Evolutionary conservation across 2,888 invertebrate genomes (phyloP).

Genomic region (Cosmia pyralina): DNA sequence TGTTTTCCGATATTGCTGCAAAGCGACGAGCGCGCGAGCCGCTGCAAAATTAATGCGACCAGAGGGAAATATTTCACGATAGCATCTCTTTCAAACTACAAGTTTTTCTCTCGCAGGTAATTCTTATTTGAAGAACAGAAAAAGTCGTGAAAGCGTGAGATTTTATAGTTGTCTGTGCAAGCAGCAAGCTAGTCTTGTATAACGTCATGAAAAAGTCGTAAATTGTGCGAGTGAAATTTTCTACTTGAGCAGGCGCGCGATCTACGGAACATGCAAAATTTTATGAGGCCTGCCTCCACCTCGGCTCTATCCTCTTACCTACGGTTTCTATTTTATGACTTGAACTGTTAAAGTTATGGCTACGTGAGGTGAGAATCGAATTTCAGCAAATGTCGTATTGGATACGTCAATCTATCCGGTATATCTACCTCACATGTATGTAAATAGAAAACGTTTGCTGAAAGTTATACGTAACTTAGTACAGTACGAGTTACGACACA

Average conservation of each 20-base stretch:
- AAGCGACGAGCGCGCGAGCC: slow-evolving; percentile 56
- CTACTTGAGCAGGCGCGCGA: slow-evolving; percentile 79
- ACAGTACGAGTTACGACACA: no score
- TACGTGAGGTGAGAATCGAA: slow-evolving; percentile 67
- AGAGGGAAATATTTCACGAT: slow-evolving; percentile 68
- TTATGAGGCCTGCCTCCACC: slow-evolving; percentile 78
- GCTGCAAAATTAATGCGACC: slow-evolving; percentile 70
- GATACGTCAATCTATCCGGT: slow-evolving; percentile 38
- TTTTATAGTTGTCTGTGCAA: slow-evolving; percentile 81
- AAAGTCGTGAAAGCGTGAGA: slow-evolving; percentile 73
- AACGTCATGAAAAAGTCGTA: slow-evolving; percentile 86
- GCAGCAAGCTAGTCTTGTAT: slow-evolving; percentile 79
- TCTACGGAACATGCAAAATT: slow-evolving; percentile 83
- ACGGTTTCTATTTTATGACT: slow-evolving; percentile 75
- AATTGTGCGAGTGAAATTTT: slow-evolving; percentile 85
- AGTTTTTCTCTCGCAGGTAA: slow-evolving; percentile 62
- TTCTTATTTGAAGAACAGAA: slow-evolving; percentile 69
- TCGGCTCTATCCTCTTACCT: slow-evolving; percentile 68
- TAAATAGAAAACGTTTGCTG: slow-evolving; percentile 26
- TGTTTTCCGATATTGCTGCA: slow-evolving; percentile 67
- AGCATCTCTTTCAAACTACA: slow-evolving; percentile 62
- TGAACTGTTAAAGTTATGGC: slow-evolving; percentile 71
- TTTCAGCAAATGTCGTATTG: slow-evolving; percentile 58
- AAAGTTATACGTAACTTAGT: slow-evolving; percentile 4
- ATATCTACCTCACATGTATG: slow-evolving; percentile 35